Base-by-base conservation (phyloP, 1,140 invertebrate species). In the Pararge aegeria region DNA sequence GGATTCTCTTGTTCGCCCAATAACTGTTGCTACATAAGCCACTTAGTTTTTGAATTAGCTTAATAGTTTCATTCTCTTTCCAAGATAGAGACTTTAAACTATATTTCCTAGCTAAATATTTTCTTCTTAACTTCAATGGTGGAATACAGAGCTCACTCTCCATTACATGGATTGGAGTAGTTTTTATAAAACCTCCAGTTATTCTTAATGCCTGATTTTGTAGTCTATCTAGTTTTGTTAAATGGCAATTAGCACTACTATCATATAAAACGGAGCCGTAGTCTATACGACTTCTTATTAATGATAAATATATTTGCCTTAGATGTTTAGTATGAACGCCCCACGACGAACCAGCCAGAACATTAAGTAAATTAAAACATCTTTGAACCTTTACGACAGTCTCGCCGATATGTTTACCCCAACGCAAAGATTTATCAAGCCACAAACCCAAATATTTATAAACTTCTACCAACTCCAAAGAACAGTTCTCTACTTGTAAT, bases 241-340 rank as follows among this genome's bases (percentile, higher is more conserved):
- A 53, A 27, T 57, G 29, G 5, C n/a, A 12, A 9, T 61, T 57
- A 29, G 53, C 57, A n/a, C 18, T 16, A 38, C 19, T 44, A 19
- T 49, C 51, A 46, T 30, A 65, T 21, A 61, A 20, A 49, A 61
- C 48, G 30, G 52, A 46, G 2, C 46, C 63, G 29, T 63, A 70
- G 51, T 73, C 66, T 3, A 69, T 16, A 9, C 61, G 21, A 34
- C 58, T 64, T 21, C 70, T 27, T 0, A 73, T 54, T 15, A 66
- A 13, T 10, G 62, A 18, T 27, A 73, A 61, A 24, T 66, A 73
- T 15, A 70, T 21, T 15, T 29, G 37, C 15, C 64, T 60, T 46
- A 73, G 64, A 57, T 73, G 67, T 38, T 15, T 60, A 2, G 62
- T 61, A 40, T 70, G 64, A 5, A 70, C 21, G 0, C 67, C 67